Evolutionary conservation across 92 coral and sea anemone genomes (phyloP), one percentile per base, ranked within the genome.

Genomic region (Bergia sp.): DNA sequence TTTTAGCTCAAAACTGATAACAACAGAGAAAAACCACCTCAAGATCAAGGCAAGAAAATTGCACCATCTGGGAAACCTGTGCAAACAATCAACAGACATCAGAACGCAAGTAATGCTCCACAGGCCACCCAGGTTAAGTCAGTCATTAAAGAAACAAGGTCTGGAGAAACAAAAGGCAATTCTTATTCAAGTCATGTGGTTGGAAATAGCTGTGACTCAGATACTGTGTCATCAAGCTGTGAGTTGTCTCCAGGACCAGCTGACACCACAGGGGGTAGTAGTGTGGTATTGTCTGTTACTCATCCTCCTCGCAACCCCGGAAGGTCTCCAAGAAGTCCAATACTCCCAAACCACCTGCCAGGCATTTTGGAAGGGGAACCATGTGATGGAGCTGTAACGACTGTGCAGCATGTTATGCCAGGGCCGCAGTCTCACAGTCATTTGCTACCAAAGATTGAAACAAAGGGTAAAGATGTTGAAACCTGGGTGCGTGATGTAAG

Each of bases 401-500:
- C 94, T 44, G 96, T 92, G 29, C 96, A 94, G 76, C 89, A 88
- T 13, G 91, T 95, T 7, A 84, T 85, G 41, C 71, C 90, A 39
- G 87, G 87, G 38, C 91, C 92, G 12, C 93, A 83, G 86, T 18
- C 93, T 1, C 93, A 93, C 71, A 49, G 91, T 18, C 90, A 96
- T 73, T 90, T 92, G 37, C 86, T 97, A 21, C 99, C 99, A 69
- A 97, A 96, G 81, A 92, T 97, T 76, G 96, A 95, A 78, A 85
- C 89, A 37, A 91, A 88, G 78, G 93, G 90, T 45, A 92, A 90
- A 39, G 98, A 97, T 88, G 96, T 97, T 74, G 98, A 92, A 43
- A 93, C 86, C 13, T 97, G 99, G 99, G 98, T 97, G 82, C 92
- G 85, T 82, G 99, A 96, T 77, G 99, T 97, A 1, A 95, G 94